Evolutionary conservation across 2,113 vertebrate species (phyloP).

Genomic region (Lepisosteus osseus): DNA sequence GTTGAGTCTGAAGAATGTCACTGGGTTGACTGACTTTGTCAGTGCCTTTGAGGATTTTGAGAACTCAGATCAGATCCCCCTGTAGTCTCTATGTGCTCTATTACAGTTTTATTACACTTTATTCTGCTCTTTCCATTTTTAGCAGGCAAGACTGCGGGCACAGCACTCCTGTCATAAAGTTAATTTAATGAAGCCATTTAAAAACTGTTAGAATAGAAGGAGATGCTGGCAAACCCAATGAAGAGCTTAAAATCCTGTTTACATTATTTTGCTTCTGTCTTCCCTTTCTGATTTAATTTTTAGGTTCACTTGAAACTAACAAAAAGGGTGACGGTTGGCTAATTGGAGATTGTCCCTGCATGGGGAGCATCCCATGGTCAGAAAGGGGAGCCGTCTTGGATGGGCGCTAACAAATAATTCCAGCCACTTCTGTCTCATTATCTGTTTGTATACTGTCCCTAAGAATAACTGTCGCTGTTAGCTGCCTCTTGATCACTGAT

Average conservation of each 20-base stretch:
- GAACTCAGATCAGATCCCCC: too few species aligned
- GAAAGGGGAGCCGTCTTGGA: background rate
- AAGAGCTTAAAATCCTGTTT: background rate
- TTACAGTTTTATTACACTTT: too few species aligned
- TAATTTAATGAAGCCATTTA: too few species aligned
- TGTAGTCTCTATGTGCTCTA: too few species aligned
- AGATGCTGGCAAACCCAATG: too few species aligned
- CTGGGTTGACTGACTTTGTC: too few species aligned
- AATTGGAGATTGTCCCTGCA: background rate
- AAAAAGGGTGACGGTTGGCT: background rate
- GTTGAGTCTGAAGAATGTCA: too few species aligned
- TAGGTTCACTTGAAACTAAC: background rate
- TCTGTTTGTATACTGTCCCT: background rate
- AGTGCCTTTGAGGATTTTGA: too few species aligned
- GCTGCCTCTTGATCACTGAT: background rate
- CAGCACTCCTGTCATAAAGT: too few species aligned
- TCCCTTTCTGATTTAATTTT: slow-evolving; percentile 5
- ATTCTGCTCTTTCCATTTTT: too few species aligned
- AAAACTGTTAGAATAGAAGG: too few species aligned
- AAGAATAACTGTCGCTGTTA: background rate
- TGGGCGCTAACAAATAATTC: background rate
- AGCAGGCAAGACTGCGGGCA: too few species aligned
- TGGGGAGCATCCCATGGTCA: background rate
- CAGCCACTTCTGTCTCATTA: background rate
- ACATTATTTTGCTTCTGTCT: background rate